These are phyloP conservation scores for Rhinatrema bivittatum DNA, from an alignment of 2,797 vertebrate genomes.

Conservation along the genomic window DNA sequence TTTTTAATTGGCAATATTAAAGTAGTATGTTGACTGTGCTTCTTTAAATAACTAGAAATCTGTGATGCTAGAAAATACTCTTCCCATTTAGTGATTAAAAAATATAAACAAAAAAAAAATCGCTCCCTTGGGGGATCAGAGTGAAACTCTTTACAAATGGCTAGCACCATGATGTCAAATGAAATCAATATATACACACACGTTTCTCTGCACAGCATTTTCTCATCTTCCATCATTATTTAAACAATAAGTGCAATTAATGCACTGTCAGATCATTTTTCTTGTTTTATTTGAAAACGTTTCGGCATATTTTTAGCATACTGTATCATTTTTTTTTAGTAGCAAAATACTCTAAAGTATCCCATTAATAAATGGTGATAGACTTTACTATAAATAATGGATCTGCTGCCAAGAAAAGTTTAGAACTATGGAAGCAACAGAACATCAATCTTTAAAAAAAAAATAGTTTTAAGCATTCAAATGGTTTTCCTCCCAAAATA, in stretches of 20 bases:
- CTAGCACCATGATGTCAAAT: slow-evolving; percentile 34
- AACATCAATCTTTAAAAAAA: slow-evolving; percentile 29
- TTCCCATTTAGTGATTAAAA: slow-evolving; percentile 30
- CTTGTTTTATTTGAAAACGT: slow-evolving; percentile 46
- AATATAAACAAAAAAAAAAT: slow-evolving; percentile 28
- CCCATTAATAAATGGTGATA: slow-evolving; percentile 61
- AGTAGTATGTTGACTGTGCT: too few species aligned
- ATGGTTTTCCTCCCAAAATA: too few species aligned
- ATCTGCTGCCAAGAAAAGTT: slow-evolving; percentile 60
- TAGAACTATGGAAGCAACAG: slow-evolving; percentile 34
- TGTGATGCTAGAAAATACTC: slow-evolving; percentile 5
- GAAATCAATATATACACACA: slow-evolving; percentile 38
- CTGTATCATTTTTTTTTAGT: slow-evolving; percentile 47
- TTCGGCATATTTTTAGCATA: slow-evolving; percentile 57
- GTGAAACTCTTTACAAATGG: slow-evolving; percentile 31
- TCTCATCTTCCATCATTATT: slow-evolving; percentile 31
- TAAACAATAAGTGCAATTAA: slow-evolving; percentile 51
- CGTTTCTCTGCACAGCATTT: slow-evolving; percentile 33
- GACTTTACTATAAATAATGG: slow-evolving; percentile 63
- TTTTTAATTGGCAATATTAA: too few species aligned
- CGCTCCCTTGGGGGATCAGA: slow-evolving; percentile 26
- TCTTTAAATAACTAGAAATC: slow-evolving; percentile 19
- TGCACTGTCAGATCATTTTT: slow-evolving; percentile 43
- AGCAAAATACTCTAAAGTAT: slow-evolving; percentile 55
- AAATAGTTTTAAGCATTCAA: too few species aligned